Conservation (phyloP, 2,797 vertebrate genomes). For the Crypturellus tataupa region DNA sequence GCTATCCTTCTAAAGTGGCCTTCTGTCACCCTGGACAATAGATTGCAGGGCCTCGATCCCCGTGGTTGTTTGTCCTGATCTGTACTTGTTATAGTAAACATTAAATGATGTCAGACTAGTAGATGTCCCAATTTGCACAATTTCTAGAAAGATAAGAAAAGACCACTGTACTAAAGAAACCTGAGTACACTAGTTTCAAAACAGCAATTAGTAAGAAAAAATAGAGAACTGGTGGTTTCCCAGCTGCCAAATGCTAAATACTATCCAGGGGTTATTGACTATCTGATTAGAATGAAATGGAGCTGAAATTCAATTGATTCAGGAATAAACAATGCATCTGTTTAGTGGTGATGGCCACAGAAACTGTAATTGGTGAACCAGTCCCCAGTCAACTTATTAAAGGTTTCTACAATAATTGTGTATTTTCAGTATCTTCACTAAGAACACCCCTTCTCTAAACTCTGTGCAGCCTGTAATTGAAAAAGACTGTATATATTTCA, state of each 20-base stretch:
- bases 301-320: conserved; percentile 75
- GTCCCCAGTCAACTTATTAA: conserved; percentile 19
- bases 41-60: background rate
- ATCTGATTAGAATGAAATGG: conserved; percentile 77
- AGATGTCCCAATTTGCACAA: conserved; percentile 10
- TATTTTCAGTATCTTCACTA: conserved; percentile 5
- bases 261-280: conserved; percentile 69
- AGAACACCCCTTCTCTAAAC: background rate
- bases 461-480: background rate
- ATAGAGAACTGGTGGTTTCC: conserved; percentile 3
- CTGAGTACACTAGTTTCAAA: conserved; percentile 24
- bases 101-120: background rate
- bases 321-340: conserved; percentile 71
- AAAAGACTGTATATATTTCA: background rate
- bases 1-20: background rate
- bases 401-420: background rate
- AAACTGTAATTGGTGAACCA: conserved; percentile 43
- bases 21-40: background rate
- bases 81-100: conserved; percentile 10
- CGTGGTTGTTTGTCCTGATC: background rate
- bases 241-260: conserved; percentile 64
- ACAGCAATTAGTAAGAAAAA: conserved; percentile 64
- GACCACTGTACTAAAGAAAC: background rate
- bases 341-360: conserved; percentile 59
- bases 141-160: conserved; percentile 16